A percentile compares a stretch with the other conserved stretches of the same genome.
Evolutionary conservation across 2,888 invertebrate genomes (phyloP).

Genomic region (Zaprionus obscuricornis): DNA sequence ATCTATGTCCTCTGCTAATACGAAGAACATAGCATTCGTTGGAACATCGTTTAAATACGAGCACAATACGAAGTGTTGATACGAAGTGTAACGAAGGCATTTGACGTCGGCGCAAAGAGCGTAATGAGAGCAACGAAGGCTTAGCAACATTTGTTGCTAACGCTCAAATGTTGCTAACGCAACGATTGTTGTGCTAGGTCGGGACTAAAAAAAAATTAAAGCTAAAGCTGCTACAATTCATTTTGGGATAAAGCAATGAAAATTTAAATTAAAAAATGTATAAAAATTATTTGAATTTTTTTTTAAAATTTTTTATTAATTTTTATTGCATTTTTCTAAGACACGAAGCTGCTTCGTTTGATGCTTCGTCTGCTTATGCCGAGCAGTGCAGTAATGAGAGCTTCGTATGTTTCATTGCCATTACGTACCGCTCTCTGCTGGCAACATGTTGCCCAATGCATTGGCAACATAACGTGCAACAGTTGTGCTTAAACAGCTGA

Average conservation of each 20-base stretch:
- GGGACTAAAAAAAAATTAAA: slow-evolving; percentile 11
- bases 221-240: too few relatives aligned
- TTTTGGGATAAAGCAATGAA: too few relatives aligned
- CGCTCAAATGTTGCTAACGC: background rate
- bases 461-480: slow-evolving; percentile 49
- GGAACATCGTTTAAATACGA: slow-evolving; percentile 10
- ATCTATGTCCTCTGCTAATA: too few relatives aligned
- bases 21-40: slow-evolving; percentile 25
- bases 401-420: slow-evolving; percentile 49
- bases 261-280: too few relatives aligned
- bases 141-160: slow-evolving; percentile 49
- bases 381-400: slow-evolving; percentile 27
- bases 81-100: slow-evolving; percentile 21
- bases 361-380: slow-evolving; percentile 4
- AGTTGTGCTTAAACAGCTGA: slow-evolving; percentile 59
- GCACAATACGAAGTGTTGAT: slow-evolving; percentile 8
- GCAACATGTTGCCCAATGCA: slow-evolving; percentile 63
- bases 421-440: slow-evolving; percentile 52
- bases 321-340: slow-evolving; percentile 20
- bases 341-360: background rate
- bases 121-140: slow-evolving; percentile 21
- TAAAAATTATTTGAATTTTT: too few relatives aligned
- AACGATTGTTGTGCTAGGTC: slow-evolving; percentile 53
- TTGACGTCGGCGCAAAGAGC: slow-evolving; percentile 22
- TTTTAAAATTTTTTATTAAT: too few relatives aligned